A percentile compares a stretch with the other conserved stretches of the same genome.
Evolutionary conservation across 92 coral and sea anemone genomes (phyloP).

Genomic region (Porites rus): DNA sequence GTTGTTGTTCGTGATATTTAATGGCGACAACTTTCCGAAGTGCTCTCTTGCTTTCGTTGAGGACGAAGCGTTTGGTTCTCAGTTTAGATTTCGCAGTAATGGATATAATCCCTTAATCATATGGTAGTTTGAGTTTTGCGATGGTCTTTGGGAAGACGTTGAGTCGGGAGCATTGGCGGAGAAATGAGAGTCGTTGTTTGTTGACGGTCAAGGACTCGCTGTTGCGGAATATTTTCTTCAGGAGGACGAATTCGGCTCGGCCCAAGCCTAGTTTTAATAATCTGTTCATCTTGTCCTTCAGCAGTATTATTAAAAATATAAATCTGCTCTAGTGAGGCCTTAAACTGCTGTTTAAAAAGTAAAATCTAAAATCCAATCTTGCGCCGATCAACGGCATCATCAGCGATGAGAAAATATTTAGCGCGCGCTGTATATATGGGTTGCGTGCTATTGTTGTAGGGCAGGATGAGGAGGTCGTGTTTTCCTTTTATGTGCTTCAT

Average conservation of each 20-base stretch:
- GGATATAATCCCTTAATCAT: conserved; percentile 28
- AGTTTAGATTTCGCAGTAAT: conserved; percentile 44
- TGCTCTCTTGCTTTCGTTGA: conserved; percentile 40
- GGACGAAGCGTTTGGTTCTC: conserved; percentile 43
- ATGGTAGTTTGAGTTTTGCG: conserved; percentile 33
- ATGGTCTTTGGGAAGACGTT: conserved; percentile 30
- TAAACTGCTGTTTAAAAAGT: too few relatives aligned
- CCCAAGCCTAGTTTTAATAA: conserved; percentile 56
- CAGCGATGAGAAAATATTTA: too few relatives aligned
- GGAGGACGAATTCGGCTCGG: conserved; percentile 58
- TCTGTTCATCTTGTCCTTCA: background rate
- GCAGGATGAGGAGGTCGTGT: too few relatives aligned
- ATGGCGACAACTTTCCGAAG: conserved; percentile 33
- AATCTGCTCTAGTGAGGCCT: too few relatives aligned
- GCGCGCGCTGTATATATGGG: too few relatives aligned
- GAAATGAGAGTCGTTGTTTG: conserved; percentile 51
- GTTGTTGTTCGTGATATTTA: conserved; percentile 34
- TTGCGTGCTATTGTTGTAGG: too few relatives aligned
- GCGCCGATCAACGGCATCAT: too few relatives aligned
- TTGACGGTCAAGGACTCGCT: conserved; percentile 39
- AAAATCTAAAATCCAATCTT: too few relatives aligned
- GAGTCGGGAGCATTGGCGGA: conserved; percentile 41
- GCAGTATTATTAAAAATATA: too few relatives aligned
- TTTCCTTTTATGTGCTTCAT: too few relatives aligned
- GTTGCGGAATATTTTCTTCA: conserved; percentile 43